These are phyloP conservation scores for Epinephelus cyanopodus DNA, from an alignment of 2,113 vertebrate genomes.

Conservation along the genomic window DNA sequence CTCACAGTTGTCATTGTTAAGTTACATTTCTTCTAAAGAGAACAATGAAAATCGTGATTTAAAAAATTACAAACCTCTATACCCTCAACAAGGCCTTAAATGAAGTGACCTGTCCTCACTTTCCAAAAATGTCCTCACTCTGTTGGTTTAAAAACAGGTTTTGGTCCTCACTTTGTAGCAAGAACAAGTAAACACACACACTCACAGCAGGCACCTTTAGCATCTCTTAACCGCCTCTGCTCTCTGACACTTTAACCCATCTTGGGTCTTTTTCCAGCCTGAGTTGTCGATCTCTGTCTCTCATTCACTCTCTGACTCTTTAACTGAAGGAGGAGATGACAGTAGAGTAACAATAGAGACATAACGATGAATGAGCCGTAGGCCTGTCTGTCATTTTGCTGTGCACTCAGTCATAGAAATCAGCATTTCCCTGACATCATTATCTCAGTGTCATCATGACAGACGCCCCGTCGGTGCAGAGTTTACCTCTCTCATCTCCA, in stretches of 20 bases:
- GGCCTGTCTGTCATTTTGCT: neutral
- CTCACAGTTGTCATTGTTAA: too few species aligned
- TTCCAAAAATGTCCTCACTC: too few species aligned
- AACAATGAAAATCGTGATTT: too few species aligned
- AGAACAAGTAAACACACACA: neutral
- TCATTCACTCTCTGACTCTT: neutral
- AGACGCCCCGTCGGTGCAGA: neutral
- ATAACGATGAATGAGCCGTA: neutral
- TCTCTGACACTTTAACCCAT: slow-evolving; percentile 40
- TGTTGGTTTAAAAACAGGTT: too few species aligned
- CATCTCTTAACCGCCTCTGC: slow-evolving; percentile 44
- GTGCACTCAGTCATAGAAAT: neutral
- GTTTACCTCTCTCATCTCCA: slow-evolving; percentile 11
- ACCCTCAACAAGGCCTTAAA: too few species aligned
- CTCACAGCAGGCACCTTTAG: slow-evolving; percentile 22
- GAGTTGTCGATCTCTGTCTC: neutral
- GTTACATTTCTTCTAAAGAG: too few species aligned
- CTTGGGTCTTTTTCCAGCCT: slow-evolving; percentile 9
- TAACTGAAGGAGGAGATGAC: neutral
- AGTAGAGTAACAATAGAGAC: neutral
- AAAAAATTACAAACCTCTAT: too few species aligned
- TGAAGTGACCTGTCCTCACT: neutral
- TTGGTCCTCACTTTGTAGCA: too few species aligned
- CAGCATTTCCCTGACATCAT: neutral
- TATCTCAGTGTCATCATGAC: slow-evolving; percentile 8